A percentile compares a stretch with the other conserved stretches of the same genome.
Evolutionary conservation across 2,113 vertebrate genomes (phyloP).

Genomic region (Indri indri): DNA sequence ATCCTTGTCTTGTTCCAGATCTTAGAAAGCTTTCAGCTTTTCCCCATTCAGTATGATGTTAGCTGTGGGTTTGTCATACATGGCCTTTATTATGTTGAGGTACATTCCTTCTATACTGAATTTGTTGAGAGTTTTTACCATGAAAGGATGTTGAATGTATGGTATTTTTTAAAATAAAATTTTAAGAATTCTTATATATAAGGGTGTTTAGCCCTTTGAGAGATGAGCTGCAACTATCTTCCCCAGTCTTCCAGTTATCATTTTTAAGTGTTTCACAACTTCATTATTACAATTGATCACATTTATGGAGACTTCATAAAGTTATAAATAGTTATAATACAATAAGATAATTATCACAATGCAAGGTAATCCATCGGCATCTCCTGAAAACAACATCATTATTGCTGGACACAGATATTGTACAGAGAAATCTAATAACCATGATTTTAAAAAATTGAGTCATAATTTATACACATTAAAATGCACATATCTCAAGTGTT

Average conservation of each 20-base stretch:
- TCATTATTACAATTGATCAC: slow-evolving; percentile 47
- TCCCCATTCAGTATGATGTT: background rate
- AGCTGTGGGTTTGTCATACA: background rate
- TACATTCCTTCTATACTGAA: background rate
- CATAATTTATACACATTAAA: slow-evolving; percentile 2
- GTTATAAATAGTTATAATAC: slow-evolving; percentile 45
- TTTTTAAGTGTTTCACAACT: slow-evolving; percentile 29
- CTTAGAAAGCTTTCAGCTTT: background rate
- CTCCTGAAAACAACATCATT: slow-evolving; percentile 50
- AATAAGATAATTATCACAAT: slow-evolving; percentile 49
- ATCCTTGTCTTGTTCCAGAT: background rate
- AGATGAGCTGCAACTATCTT: slow-evolving; percentile 15
- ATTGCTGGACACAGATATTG: background rate
- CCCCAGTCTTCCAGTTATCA: background rate
- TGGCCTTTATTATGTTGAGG: background rate
- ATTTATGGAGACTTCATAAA: slow-evolving; percentile 61
- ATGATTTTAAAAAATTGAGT: background rate
- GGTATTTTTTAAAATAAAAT: background rate
- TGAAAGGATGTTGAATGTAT: background rate
- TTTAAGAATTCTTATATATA: background rate
- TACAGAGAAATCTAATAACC: slow-evolving; percentile 47
- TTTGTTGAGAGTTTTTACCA: background rate
- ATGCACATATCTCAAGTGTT: background rate
- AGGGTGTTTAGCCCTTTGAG: background rate
- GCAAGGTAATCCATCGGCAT: background rate